Evolutionary conservation across 2,797 vertebrate genomes (phyloP).

Genomic region (Sebastes flavidus): DNA sequence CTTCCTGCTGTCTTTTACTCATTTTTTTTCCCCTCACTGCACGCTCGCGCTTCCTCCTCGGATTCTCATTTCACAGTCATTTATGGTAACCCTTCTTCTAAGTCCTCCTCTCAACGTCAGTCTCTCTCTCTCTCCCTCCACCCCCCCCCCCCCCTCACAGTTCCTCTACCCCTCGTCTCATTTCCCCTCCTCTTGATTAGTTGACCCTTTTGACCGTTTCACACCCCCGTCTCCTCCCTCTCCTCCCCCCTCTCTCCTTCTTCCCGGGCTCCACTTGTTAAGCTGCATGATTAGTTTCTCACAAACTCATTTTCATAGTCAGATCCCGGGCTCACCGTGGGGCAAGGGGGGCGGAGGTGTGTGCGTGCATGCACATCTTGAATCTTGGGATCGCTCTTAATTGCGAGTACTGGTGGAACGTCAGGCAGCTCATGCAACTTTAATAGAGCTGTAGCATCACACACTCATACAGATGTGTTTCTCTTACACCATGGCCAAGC

Average conservation of each 20-base stretch:
- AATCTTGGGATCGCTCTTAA: slow-evolving; percentile 48
- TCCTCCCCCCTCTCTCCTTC: slow-evolving; percentile 6
- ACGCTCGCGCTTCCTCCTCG: slow-evolving; percentile 55
- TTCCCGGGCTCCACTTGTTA: slow-evolving; percentile 67
- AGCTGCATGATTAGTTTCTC: slow-evolving; percentile 76
- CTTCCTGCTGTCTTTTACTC: slow-evolving; percentile 51
- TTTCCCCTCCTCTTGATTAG: slow-evolving; percentile 75
- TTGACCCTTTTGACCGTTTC: slow-evolving; percentile 77
- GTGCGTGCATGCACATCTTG: not conserved
- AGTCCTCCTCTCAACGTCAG: slow-evolving; percentile 56
- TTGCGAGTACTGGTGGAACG: slow-evolving; percentile 26
- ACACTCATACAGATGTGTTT: slow-evolving; percentile 44
- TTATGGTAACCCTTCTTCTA: slow-evolving; percentile 74
- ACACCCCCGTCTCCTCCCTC: slow-evolving; percentile 9
- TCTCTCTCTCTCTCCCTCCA: slow-evolving; percentile 72
- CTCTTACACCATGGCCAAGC: slow-evolving; percentile 35
- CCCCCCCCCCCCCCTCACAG: not conserved
- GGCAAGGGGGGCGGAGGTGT: slow-evolving; percentile 2
- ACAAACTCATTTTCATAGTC: slow-evolving; percentile 74
- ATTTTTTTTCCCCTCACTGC: slow-evolving; percentile 45
- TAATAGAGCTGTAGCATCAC: slow-evolving; percentile 38
- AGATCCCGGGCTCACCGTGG: slow-evolving; percentile 39
- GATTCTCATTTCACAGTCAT: slow-evolving; percentile 82
- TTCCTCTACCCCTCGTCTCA: slow-evolving; percentile 61
- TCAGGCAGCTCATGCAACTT: slow-evolving; percentile 41